phyloP scores from a whole-genome alignment of 2,113 vertebrate genomes.

The Callocephalon fimbriatum region DNA sequence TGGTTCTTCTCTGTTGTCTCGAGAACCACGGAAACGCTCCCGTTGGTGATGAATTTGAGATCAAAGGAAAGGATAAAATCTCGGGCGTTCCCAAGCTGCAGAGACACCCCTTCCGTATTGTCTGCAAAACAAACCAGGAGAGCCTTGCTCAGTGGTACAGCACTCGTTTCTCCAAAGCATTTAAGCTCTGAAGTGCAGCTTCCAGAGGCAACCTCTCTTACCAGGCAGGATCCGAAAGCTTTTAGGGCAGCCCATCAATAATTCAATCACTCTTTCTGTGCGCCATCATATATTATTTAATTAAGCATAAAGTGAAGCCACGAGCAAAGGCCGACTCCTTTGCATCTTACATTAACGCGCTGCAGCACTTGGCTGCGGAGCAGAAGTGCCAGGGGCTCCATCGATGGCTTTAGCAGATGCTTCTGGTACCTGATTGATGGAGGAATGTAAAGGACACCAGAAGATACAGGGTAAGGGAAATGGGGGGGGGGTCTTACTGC shows the following conservation, averaged over 20 bases:
- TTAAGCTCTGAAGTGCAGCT: fast-evolving
- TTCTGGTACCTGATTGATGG: not conserved
- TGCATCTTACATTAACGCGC: not conserved
- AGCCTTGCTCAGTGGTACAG: not conserved
- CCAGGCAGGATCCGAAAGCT: not conserved
- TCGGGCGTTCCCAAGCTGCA: slow-evolving; percentile 88
- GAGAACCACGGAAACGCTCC: slow-evolving; percentile 90
- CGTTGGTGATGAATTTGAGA: slow-evolving; percentile 89
- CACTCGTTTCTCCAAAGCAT: fast-evolving
- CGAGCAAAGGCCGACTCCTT: not conserved
- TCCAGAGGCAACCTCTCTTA: not conserved
- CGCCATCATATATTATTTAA: not conserved
- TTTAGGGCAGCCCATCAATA: not conserved
- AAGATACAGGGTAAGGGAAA: not conserved
- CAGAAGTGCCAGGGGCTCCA: not conserved
- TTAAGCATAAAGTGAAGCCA: not conserved
- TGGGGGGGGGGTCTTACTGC: not conserved
- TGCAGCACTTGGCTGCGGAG: not conserved
- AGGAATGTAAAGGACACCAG: not conserved
- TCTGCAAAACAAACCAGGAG: slow-evolving; percentile 76
- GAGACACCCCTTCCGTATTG: slow-evolving; percentile 87
- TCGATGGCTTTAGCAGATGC: not conserved
- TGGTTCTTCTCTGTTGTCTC: slow-evolving; percentile 93
- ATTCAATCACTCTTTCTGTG: not conserved
- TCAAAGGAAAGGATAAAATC: slow-evolving; percentile 97